Base-by-base conservation (phyloP, 1,140 invertebrate species). In the Zaprionus gabonicus region DNA sequence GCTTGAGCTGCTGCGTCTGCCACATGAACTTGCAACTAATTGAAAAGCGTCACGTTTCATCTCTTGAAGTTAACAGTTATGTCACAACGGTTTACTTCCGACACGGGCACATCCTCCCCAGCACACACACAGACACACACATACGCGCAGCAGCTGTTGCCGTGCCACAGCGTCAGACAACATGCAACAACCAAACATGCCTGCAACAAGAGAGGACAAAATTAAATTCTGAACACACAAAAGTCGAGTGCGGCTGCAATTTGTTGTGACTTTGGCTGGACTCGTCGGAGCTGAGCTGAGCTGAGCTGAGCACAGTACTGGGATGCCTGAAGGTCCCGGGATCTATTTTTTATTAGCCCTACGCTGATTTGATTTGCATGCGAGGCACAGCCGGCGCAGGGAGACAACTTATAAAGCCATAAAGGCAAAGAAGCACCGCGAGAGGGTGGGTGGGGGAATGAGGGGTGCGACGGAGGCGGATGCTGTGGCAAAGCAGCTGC, bases 301-400 rank as follows among this genome's bases (percentile, higher is more conserved):
- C 28, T 31, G 28, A 31, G 31, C 31, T 34, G 31, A 34, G 31
- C 31, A 3, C 31, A 34, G 31, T 34, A 10, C 41, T 5, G 41
- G 73, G 20, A 72, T 83, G 58, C 31, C 38, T 36, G 65, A 49
- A 82, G 63, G 36, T 51, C 34, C 31, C 25, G 10, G 62, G n/a
- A 76, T 72, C 70, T 72, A 38, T 27, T 76, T 76, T 76, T 74
- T 74, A 82, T 72, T 81, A 65, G 65, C 49, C 31, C 34, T 56
- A 59, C 13, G 25, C 67, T 65, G 58, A 66, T 77, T 78, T 78
- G 67, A 80, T 80, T 73, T 76, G 62, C 60, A 70, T 69, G 74
- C 51, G 59, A 63, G 72, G 55, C 58, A 71, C 46, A 51, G 46
- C 46, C 46, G 46, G 55, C 63, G 41, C 64, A 57, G 36, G 36